Evolutionary conservation across 1,140 invertebrate species (phyloP), one percentile per base, ranked within the genome.

Genomic region (Eueides isabella): DNA sequence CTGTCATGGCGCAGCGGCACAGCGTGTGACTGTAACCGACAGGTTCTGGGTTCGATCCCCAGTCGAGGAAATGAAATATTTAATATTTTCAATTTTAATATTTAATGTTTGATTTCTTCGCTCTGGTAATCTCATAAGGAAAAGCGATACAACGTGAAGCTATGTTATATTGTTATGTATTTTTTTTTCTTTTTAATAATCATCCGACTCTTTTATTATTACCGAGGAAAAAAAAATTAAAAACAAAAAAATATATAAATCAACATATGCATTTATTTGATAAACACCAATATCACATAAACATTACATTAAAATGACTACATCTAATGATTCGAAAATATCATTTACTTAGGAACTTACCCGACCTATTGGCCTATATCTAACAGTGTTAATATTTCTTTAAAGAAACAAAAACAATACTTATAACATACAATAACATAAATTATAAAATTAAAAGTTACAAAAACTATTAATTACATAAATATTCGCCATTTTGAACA

Each of bases 281-380:
- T 68, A 61, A 68, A 33, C 48, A 68, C 19, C 67, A 68, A 68
- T 61, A 38, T 67, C 48, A 16, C 14, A 44, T 61, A 31, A 55
- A 26, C 44, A 12, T 63, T 68, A 68, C 35, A 5, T 38, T 2
- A 38, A 7, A n/a, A n/a, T n/a, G n/a, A n/a, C 29, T 61, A 68
- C 14, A 26, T 61, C 30, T 23, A 67, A 67, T 30, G n/a, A 33
- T 61, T 61, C 28, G 35, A 38, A 38, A 61, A 19, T 29, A 68
- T 28, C 5, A 63, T 61, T 30, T 61, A 61, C 44, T 61, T 33
- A 55, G 48, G 7, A 55, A 29, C 61, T 75, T 70, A 74, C 74
- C 74, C 79, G 74, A 80, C 61, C 71, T 80, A 79, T 73, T 74
- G 76, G 75, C 69, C 77, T 74, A 75, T 41, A 48, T 72, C 19